phyloP scores from a whole-genome alignment of 2,797 vertebrate genomes.

The Caiman crocodilus region DNA sequence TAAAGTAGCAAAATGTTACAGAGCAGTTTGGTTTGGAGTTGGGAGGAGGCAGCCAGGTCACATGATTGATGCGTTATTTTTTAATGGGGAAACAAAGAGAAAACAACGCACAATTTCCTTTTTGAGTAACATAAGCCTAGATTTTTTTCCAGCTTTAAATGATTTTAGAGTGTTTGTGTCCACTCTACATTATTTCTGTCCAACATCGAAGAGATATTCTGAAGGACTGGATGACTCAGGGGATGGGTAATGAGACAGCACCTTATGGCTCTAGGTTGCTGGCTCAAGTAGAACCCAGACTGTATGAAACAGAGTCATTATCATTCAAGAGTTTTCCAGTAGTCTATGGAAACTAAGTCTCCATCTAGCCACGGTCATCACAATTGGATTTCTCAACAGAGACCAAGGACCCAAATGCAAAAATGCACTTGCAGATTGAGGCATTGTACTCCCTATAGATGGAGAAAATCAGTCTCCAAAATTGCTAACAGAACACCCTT shows the following conservation, averaged over 20 bases:
- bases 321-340: conserved; percentile 23
- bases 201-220: not conserved
- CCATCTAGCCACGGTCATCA: not conserved
- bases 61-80: conserved; percentile 5
- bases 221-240: conserved; percentile 34
- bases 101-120: not conserved
- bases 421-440: not conserved
- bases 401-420: not conserved
- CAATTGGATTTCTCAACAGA: not conserved
- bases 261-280: conserved; percentile 23
- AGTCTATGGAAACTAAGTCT: not conserved
- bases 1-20: not conserved
- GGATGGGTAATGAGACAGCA: conserved; percentile 14
- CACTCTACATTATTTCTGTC: conserved; percentile 33
- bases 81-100: not conserved
- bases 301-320: conserved; percentile 32
- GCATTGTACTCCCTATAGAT: not conserved
- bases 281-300: conserved; percentile 41
- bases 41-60: not conserved
- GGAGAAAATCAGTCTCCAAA: not conserved
- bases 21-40: not conserved
- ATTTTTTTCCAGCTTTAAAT: conserved; percentile 5
- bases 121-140: not conserved
- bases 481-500: conserved; percentile 32
- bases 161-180: not conserved